Evolutionary conservation across 1,140 invertebrate genomes (phyloP), one percentile per base, ranked within the genome.

Genomic region (Drosophila bipectinata): DNA sequence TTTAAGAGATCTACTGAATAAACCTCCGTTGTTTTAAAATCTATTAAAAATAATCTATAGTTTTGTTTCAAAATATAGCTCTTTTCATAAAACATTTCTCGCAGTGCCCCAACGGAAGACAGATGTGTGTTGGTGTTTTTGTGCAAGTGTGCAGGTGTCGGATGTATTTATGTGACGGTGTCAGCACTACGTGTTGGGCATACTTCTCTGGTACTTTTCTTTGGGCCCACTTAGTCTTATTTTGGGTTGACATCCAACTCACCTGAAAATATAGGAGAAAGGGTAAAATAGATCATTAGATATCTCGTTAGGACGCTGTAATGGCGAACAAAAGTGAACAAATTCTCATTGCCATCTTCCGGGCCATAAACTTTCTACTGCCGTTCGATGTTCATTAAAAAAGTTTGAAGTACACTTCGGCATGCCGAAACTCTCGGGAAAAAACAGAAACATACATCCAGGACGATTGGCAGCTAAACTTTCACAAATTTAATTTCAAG

Each of bases 321-420:
- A 62, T 72, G 39, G 18, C 7, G 12, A 48, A 28, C 28, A 26
- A 7, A 37, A 63, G 21, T 63, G 45, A 51, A 45, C 47, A 67
- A 58, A 67, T 53, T 48, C 39, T 47, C 39, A 54, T 48, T 56
- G 66, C 71, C 66, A 54, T 61, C 61, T 66, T 60, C 57, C 37
- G 34, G 52, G 41, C 45, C 44, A 57, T 39, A 45, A 68, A 69
- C 18, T 69, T 57, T 68, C n/a, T 18, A 53, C 18, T 54, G 39
- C 58, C 48, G 10, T 62, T 83, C 79, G 49, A 51, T 61, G 64
- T 75, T 81, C 78, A 78, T 81, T 75, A 78, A 76, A 82, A 85
- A 81, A 85, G 64, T 75, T 82, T 81, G 24, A 14, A 67, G 47
- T 52, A 62, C 60, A 72, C 57, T 59, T 56, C 10, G 56, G 49